phyloP scores from a whole-genome alignment of 2,113 vertebrate genomes.

The Circaetus gallicus region DNA sequence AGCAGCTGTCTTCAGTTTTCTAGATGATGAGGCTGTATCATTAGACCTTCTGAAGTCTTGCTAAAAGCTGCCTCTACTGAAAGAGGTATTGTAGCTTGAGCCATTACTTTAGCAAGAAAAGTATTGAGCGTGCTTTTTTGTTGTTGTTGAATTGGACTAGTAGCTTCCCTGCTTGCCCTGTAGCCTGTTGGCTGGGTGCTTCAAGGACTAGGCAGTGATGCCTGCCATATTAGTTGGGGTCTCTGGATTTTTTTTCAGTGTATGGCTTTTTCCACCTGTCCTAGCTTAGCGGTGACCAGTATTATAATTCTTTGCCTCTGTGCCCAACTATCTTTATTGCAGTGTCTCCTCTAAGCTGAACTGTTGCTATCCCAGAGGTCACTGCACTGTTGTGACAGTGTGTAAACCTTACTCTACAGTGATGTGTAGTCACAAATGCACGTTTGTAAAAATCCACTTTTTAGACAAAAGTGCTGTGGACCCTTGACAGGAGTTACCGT shows the following conservation, averaged over 20 bases:
- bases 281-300: neutral
- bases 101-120: neutral
- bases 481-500: neutral
- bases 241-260: neutral
- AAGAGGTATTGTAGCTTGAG: neutral
- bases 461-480: neutral
- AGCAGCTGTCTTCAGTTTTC: neutral
- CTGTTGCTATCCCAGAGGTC: neutral
- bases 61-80: neutral
- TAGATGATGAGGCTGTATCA: neutral
- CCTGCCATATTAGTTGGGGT: fast-evolving
- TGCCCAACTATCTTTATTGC: neutral
- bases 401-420: neutral
- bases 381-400: neutral
- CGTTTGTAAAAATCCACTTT: neutral
- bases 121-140: neutral
- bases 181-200: neutral
- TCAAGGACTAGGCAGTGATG: neutral
- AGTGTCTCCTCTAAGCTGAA: neutral
- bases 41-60: neutral
- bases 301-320: neutral
- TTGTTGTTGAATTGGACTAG: neutral
- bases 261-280: neutral
- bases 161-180: neutral
- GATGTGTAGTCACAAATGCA: neutral